These are phyloP conservation scores for Dascyllus trimaculatus DNA, from an alignment of 2,113 vertebrate genomes.

Conservation along the genomic window DNA sequence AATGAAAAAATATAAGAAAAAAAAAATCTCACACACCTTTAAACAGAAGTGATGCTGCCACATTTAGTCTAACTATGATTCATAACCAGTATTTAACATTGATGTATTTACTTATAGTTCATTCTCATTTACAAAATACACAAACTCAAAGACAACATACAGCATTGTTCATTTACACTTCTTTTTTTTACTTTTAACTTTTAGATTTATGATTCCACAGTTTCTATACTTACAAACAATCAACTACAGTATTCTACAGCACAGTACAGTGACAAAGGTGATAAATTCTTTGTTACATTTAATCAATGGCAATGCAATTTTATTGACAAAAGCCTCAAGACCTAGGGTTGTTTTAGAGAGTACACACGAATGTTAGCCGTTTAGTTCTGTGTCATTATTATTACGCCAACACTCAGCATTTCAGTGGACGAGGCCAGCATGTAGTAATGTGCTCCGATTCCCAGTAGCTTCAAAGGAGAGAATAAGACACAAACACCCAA, in stretches of 20 bases:
- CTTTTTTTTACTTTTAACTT: slow-evolving; percentile 71
- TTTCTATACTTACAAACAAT: slow-evolving; percentile 90
- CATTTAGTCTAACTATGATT: slow-evolving; percentile 81
- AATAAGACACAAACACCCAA: slow-evolving; percentile 70
- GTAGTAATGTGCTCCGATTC: slow-evolving; percentile 65
- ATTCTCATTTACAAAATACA: slow-evolving; percentile 89
- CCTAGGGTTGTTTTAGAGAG: slow-evolving; percentile 70
- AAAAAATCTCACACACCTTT: slow-evolving; percentile 78
- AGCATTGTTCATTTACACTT: slow-evolving; percentile 80
- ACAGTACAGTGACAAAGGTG: slow-evolving; percentile 88
- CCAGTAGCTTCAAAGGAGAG: slow-evolving; percentile 65
- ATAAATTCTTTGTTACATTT: slow-evolving; percentile 81
- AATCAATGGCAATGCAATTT: slow-evolving; percentile 81
- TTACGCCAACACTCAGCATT: slow-evolving; percentile 56
- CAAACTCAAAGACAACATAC: slow-evolving; percentile 85
- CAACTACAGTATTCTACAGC: slow-evolving; percentile 92
- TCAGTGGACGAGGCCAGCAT: slow-evolving; percentile 46
- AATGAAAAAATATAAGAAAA: slow-evolving; percentile 72
- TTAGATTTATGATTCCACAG: slow-evolving; percentile 80
- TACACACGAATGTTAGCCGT: slow-evolving; percentile 65
- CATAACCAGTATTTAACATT: slow-evolving; percentile 80
- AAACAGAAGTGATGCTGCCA: slow-evolving; percentile 80
- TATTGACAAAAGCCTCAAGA: slow-evolving; percentile 80
- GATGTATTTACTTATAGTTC: slow-evolving; percentile 77
- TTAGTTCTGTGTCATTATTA: slow-evolving; percentile 54